A percentile compares a stretch with the other conserved stretches of the same genome.
Evolutionary conservation across 2,113 vertebrate genomes (phyloP).

Genomic region (Leptocoma aspasia): DNA sequence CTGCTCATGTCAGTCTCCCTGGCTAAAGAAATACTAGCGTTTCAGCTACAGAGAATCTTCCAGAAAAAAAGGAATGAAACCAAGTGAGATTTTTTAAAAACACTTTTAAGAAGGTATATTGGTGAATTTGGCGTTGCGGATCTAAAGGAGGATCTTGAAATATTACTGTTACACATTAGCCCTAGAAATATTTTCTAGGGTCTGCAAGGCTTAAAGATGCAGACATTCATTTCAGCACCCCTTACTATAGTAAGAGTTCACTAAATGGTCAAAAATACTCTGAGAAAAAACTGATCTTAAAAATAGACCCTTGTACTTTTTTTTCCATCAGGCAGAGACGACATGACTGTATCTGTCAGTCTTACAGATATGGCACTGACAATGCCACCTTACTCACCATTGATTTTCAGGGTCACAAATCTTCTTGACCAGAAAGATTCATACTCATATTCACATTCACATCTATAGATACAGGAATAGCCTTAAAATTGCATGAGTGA

Average conservation of each 20-base stretch:
- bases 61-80: background rate
- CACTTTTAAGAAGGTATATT: background rate
- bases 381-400: background rate
- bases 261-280: background rate
- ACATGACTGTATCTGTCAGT: background rate
- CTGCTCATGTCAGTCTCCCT: background rate
- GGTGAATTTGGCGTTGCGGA: background rate
- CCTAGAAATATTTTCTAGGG: background rate
- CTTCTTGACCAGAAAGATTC: background rate
- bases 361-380: background rate
- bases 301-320: background rate
- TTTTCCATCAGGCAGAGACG: background rate
- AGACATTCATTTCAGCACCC: slow-evolving; percentile 4
- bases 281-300: background rate
- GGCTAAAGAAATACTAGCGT: background rate
- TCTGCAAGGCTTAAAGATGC: background rate
- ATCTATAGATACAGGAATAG: background rate
- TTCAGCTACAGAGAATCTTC: background rate
- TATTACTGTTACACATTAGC: background rate
- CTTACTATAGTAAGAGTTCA: background rate
- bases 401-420: background rate
- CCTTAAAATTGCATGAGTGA: background rate
- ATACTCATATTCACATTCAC: background rate
- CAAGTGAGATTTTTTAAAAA: background rate
- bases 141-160: background rate